Evolutionary conservation across 2,113 vertebrate genomes (phyloP), one percentile per base, ranked within the genome.

Genomic region (Eleginops maclovinus): DNA sequence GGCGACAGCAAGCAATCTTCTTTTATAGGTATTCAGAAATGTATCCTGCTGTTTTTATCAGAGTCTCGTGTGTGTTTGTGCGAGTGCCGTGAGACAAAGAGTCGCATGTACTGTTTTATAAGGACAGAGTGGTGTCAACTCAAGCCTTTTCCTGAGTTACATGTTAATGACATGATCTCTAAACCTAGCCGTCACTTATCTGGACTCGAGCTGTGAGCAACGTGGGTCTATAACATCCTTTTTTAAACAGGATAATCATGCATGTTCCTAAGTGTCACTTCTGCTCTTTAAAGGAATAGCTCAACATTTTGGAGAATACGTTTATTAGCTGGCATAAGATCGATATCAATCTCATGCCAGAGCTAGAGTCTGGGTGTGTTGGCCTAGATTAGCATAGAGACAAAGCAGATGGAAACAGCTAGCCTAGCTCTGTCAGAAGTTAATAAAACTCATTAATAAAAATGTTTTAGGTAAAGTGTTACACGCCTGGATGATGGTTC

Each of bases 61-160:
- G 77, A 60, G 79, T 89, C 65, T 88, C 3, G 77, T 83, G 89
- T 80, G 75, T 81, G 83, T 88, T 71, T 22, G 83, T 87, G 84
- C 61, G 84, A 66, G 71, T 86, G 81, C 66, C 1, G 63, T 47
- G 72, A 79, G 77, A 76, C 72, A 28, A 77, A 76, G 72, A 71
- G 59, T 66, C 87, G 89, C 91, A 91, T 92, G 89, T 77, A 64
- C 70, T 76, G 78, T 85, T 80, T 82, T 66, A 5, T 63, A 54
- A 59, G 9, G 59, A 36, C 75, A 53, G 50, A 55, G 51, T 75
- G 82, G 62, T 77, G 75, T 82, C 81, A 79, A 68, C 82, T 54
- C 68, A 6, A 63, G 54, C 59, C 26, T 24, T 72, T 54, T 56
- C 54, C 67, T 22, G 12, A 56, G 69, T 77, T 54, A 10, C 31